Conservation (phyloP, 1,140 invertebrate species). For the Drosophila nigromelanica region DNA sequence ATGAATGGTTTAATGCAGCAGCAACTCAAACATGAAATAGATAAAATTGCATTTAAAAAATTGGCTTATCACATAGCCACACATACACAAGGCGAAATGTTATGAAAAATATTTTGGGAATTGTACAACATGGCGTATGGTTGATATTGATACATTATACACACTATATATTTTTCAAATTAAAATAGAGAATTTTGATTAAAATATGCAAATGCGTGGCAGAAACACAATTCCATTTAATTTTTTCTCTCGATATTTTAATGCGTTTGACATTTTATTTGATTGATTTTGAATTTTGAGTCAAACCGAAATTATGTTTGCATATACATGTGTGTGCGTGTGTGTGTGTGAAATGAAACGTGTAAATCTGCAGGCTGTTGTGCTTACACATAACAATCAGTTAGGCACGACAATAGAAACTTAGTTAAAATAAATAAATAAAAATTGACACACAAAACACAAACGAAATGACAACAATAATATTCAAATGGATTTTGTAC, state of each 20-base stretch:
- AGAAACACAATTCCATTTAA: conserved; percentile 4
- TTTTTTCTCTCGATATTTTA: conserved; percentile 5
- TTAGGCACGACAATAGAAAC: conserved; percentile 8
- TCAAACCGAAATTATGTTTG: not conserved
- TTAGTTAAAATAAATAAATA: conserved; percentile 22
- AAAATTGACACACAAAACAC: conserved; percentile 27
- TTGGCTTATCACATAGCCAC: not conserved
- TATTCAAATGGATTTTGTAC: conserved; percentile 25
- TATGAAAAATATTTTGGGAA: not conserved
- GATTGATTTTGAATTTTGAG: conserved; percentile 10
- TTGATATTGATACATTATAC: not conserved
- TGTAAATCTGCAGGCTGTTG: conserved; percentile 19
- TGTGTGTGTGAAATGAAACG: conserved; percentile 4
- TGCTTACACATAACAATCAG: conserved; percentile 31
- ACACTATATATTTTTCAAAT: not conserved
- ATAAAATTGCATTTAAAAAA: conserved; percentile 9
- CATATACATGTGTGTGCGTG: not conserved
- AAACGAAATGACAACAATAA: conserved; percentile 23
- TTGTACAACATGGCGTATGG: conserved; percentile 10
- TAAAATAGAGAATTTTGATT: conserved; percentile 15
- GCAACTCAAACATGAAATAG: conserved; percentile 10
- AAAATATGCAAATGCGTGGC: conserved; percentile 23
- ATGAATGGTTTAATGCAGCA: not conserved
- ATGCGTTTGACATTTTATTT: conserved; percentile 3
- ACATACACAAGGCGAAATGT: not conserved